Evolutionary conservation across 1,140 invertebrate genomes (phyloP), one percentile per base, ranked within the genome.

Genomic region (Drosophila simulans): DNA sequence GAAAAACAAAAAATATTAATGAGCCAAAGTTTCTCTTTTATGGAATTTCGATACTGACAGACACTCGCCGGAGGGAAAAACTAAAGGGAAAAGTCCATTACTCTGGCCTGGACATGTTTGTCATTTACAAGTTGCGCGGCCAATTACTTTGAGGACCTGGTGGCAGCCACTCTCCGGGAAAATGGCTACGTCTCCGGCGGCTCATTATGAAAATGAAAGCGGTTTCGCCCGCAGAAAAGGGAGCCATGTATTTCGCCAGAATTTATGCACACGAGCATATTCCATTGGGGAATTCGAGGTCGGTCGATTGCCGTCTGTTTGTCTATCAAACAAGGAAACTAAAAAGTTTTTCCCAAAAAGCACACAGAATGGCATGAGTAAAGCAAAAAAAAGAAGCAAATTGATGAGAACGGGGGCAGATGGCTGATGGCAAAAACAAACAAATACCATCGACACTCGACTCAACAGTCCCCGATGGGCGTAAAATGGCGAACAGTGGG

Each of bases 191-290:
- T 66, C 45, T 62, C 65, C 46, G 59, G 40, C 34, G 64, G 58
- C 84, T 83, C 84, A 88, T 88, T 89, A 88, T 77, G 83, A 88
- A 89, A 88, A 88, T 88, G 83, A 77, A 77, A 80, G 70, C 71
- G 77, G 22, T 46, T 46, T 25, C 43, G 17, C 20, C 42, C 15
- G 42, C 42, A 17, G 42, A 20, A 20, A 10, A 13, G 77, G 48
- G 48, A 53, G 65, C 37, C 59, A 43, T 69, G 76, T 74, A 57
- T 54, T 79, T 60, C 43, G 54, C 55, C 60, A 60, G 56, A 88
- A 88, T 88, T 89, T 88, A 88, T 88, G 83, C 84, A 89, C 76
- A 77, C 66, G 66, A 80, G 79, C 83, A 89, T 77, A 89, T 73
- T 80, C 71, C 83, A 77, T 77, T 59, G 84, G 84, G 83, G 75